These are phyloP conservation scores for Melanerpes formicivorus DNA, from an alignment of 2,113 vertebrate species.

Conservation along the genomic window DNA sequence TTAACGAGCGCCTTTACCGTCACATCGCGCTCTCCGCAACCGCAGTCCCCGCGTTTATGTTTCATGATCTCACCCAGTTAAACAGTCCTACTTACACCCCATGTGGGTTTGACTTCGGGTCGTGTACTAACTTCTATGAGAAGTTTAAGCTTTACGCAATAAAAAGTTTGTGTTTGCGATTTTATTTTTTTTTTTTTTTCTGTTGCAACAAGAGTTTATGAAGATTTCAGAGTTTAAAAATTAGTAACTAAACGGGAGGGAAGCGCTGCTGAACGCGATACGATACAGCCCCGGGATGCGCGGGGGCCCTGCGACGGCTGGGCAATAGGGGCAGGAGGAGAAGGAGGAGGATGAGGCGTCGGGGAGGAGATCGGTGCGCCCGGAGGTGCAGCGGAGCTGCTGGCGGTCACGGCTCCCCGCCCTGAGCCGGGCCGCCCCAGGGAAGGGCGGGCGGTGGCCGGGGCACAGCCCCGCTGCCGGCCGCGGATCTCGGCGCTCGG, in stretches of 20 bases:
- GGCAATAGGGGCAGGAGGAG: not conserved
- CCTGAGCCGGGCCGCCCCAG: too few relatives aligned
- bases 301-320: not conserved
- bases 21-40: not conserved
- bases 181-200: not conserved
- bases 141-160: not conserved
- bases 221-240: not conserved
- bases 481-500: not conserved
- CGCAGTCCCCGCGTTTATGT: not conserved
- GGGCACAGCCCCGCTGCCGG: not conserved
- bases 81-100: not conserved
- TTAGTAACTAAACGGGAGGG: rapidly evolving
- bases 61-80: not conserved
- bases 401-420: too few relatives aligned
- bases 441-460: not conserved
- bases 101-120: not conserved
- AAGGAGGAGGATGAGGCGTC: not conserved
- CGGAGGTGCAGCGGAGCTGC: too few relatives aligned
- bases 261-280: not conserved
- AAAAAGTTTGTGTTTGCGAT: not conserved
- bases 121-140: not conserved
- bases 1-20: not conserved
- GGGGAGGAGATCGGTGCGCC: not conserved
- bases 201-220: not conserved
- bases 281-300: not conserved